Percentiles rank a stretch among this genome's conserved stretches.
phyloP scores from a whole-genome alignment of 2,113 vertebrate species.

The Dasypus novemcinctus region DNA sequence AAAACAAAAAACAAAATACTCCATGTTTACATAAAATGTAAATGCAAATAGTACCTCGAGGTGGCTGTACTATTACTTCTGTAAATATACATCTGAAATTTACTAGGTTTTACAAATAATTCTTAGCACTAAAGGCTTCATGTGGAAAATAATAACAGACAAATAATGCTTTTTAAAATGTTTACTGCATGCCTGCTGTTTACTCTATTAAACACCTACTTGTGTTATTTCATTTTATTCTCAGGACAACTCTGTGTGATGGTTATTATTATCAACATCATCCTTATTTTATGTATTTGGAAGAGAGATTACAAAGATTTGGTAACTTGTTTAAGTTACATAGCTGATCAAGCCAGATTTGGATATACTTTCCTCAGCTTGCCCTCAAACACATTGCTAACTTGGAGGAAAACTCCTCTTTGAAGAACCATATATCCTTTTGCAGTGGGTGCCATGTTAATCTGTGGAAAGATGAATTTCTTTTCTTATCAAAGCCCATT shows the following conservation, averaged over 20 bases:
- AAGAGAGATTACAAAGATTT: background rate
- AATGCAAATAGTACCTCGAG: background rate
- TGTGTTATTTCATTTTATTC: background rate
- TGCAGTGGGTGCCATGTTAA: fast-evolving
- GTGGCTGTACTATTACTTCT: background rate
- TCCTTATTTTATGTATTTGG: background rate
- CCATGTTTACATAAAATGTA: background rate
- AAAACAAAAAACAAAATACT: background rate
- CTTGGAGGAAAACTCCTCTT: background rate
- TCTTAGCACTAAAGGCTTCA: background rate
- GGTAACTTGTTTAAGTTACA: background rate
- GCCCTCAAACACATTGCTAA: background rate
- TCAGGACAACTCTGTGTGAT: background rate
- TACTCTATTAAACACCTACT: background rate
- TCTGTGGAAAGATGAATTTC: background rate
- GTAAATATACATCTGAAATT: background rate
- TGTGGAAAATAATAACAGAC: background rate
- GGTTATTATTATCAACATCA: background rate
- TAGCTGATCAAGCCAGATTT: background rate
- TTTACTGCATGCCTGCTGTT: background rate
- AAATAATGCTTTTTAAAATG: background rate
- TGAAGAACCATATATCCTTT: background rate
- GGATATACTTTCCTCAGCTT: background rate
- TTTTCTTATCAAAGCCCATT: background rate
- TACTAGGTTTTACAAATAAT: conserved; percentile 14